Evolutionary conservation across 2,113 vertebrate species (phyloP).

Genomic region (Sorex araneus): DNA sequence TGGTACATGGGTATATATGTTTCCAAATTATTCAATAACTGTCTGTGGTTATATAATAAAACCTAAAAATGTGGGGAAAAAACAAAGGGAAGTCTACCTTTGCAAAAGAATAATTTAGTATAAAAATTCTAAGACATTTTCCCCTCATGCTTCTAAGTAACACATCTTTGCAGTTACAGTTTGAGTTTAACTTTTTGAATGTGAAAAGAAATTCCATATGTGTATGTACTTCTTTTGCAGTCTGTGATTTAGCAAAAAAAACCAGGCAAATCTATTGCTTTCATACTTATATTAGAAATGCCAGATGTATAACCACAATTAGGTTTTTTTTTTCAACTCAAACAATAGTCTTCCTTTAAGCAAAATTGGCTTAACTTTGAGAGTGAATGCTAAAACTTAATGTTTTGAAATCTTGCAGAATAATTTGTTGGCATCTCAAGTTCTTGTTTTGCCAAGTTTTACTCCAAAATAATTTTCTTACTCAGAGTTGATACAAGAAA

Average conservation of each 20-base stretch:
- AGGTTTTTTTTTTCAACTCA: constrained; percentile 73
- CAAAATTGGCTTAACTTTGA: constrained; percentile 79
- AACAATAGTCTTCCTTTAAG: constrained; percentile 81
- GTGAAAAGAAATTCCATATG: constrained; percentile 81
- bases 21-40: constrained; percentile 52
- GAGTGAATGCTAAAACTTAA: constrained; percentile 78
- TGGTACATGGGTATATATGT: not conserved
- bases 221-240: constrained; percentile 68
- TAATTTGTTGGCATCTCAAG: constrained; percentile 79
- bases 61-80: constrained; percentile 34
- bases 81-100: constrained; percentile 50
- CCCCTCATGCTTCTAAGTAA: constrained; percentile 46
- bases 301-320: constrained; percentile 83
- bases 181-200: constrained; percentile 77
- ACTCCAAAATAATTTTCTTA: constrained; percentile 83
- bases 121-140: constrained; percentile 55
- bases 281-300: constrained; percentile 77
- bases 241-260: constrained; percentile 58
- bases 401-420: constrained; percentile 82
- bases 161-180: constrained; percentile 61
- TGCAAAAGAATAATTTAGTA: constrained; percentile 46
- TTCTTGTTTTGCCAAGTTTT: constrained; percentile 83
- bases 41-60: constrained; percentile 46
- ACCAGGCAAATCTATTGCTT: constrained; percentile 76
- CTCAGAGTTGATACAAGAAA: constrained; percentile 68